These are phyloP conservation scores for Furnarius figulus DNA, from an alignment of 2,113 vertebrate genomes.

Conservation along the genomic window DNA sequence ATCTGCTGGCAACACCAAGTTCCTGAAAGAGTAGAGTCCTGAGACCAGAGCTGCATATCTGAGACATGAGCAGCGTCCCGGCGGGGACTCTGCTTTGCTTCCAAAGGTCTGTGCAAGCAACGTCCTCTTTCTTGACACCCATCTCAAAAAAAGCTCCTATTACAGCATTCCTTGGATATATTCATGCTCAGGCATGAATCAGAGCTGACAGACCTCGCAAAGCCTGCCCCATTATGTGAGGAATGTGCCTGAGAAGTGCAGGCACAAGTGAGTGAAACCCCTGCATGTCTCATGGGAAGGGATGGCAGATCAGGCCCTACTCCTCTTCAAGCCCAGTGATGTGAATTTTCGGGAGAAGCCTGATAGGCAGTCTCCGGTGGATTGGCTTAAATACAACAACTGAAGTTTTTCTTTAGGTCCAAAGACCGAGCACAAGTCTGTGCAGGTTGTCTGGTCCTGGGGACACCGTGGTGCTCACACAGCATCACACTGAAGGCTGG, in stretches of 20 bases:
- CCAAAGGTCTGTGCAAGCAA: neutral
- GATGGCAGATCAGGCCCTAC: neutral
- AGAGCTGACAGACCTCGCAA: neutral
- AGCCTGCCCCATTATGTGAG: neutral
- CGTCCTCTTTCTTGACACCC: accelerated
- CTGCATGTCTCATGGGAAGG: neutral
- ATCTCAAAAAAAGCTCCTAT: neutral
- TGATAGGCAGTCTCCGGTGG: neutral
- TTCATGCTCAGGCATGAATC: neutral
- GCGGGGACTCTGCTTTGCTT: neutral
- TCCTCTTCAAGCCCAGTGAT: neutral
- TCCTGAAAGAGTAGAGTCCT: neutral
- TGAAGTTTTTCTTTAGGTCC: neutral
- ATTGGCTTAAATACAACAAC: neutral
- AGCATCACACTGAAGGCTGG: neutral
- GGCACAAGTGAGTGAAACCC: neutral
- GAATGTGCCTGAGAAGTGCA: accelerated
- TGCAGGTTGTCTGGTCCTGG: neutral
- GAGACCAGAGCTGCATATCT: neutral
- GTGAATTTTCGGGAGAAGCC: neutral
- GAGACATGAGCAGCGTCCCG: neutral
- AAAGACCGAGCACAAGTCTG: neutral
- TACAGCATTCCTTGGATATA: neutral
- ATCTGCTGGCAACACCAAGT: neutral
- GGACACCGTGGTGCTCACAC: neutral